Percentiles rank a stretch among this genome's conserved stretches.
phyloP scores from a whole-genome alignment of 2,797 vertebrate species.

The Orientallactaga sibirica region DNA sequence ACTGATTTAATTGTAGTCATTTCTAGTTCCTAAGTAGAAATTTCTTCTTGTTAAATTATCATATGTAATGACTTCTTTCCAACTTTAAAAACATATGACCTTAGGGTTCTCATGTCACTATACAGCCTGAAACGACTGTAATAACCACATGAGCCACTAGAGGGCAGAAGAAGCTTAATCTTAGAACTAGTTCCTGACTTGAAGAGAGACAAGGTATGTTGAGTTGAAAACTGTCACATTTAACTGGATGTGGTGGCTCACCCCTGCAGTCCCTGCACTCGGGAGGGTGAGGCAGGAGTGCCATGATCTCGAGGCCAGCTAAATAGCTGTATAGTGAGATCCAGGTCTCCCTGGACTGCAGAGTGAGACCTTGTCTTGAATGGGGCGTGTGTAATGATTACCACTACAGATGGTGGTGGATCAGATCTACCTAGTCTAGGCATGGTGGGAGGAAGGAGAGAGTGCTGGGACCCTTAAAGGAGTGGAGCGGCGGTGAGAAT shows the following conservation, averaged over 20 bases:
- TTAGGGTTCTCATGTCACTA: background rate
- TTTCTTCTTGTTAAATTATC: constrained; percentile 30
- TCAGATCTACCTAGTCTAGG: too few relatives aligned
- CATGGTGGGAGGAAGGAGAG: too few relatives aligned
- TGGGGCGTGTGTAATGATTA: background rate
- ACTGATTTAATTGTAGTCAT: constrained; percentile 8
- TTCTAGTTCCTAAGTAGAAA: background rate
- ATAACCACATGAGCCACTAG: constrained; percentile 32
- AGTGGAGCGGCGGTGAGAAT: too few relatives aligned
- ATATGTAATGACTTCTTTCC: background rate
- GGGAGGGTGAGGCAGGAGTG: background rate
- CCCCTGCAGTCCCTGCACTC: background rate
- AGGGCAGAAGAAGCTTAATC: constrained; percentile 28
- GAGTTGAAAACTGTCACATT: background rate
- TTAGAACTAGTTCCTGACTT: background rate
- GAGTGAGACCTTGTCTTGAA: background rate
- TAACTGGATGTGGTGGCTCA: background rate
- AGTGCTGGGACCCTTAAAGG: too few relatives aligned
- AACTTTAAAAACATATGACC: background rate
- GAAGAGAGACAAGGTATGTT: background rate
- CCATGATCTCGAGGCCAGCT: background rate
- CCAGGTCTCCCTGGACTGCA: background rate
- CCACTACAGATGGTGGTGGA: too few relatives aligned
- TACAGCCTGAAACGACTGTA: background rate
- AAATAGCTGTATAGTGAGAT: background rate